Percentiles rank a stretch among this genome's conserved stretches.
Conservation (phyloP, 2,113 vertebrate species). For the Smithornis capensis region DNA sequence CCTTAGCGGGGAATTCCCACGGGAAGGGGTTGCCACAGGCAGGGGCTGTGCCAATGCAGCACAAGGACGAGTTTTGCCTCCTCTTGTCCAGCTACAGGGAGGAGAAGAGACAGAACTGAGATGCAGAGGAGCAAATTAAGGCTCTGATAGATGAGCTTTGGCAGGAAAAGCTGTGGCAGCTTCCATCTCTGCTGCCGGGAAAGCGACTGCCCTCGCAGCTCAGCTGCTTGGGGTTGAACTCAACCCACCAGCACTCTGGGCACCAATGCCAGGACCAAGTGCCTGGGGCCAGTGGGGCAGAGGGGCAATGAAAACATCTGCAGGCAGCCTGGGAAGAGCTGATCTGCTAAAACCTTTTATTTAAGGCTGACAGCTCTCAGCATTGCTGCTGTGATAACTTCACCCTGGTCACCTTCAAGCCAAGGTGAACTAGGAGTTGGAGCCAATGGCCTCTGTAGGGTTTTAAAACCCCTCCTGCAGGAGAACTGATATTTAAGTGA, state of each 20-base stretch:
- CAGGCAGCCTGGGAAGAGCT: neutral
- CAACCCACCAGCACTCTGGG: neutral
- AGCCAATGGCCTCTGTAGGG: neutral
- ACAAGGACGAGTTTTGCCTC: neutral
- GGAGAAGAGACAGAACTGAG: neutral
- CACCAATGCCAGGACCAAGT: neutral
- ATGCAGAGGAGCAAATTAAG: neutral
- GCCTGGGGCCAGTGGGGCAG: rapidly evolving
- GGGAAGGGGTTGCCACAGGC: neutral
- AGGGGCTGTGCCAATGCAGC: rapidly evolving
- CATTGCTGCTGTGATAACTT: neutral
- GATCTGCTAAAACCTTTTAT: neutral
- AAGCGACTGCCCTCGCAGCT: neutral
- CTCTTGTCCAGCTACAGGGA: neutral
- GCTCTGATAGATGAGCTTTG: neutral
- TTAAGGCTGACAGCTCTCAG: neutral
- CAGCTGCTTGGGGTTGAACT: neutral
- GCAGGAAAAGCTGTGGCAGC: neutral
- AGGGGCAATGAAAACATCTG: neutral
- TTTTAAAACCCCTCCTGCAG: neutral
- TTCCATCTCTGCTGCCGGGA: neutral
- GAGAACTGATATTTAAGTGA: neutral
- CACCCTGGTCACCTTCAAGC: neutral
- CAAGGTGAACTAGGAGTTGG: neutral
- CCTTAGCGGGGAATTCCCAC: neutral